Percentiles rank a stretch among this genome's conserved stretches.
phyloP scores from a whole-genome alignment of 2,113 vertebrate genomes.

The Ginglymostoma cirratum region DNA sequence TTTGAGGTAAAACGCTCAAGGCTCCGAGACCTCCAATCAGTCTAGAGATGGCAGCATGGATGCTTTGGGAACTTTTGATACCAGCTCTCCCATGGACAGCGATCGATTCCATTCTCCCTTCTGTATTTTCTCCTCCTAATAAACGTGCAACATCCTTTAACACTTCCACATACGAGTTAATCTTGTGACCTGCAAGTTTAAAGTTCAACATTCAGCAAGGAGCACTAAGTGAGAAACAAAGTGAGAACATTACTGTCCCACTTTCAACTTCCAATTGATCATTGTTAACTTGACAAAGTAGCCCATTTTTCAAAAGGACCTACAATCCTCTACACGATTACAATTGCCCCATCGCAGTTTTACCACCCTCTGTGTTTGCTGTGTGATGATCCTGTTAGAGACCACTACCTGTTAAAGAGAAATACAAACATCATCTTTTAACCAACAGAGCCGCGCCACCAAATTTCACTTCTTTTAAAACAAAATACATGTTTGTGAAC shows the following conservation, averaged over 20 bases:
- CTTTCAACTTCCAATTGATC: neutral
- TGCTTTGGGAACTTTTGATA: neutral
- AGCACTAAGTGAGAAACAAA: neutral
- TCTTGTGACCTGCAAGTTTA: neutral
- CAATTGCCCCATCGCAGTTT: neutral
- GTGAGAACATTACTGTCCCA: neutral
- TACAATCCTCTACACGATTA: neutral
- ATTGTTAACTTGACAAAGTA: neutral
- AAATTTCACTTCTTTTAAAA: too few relatives aligned
- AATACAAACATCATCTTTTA: too few relatives aligned
- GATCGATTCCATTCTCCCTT: neutral
- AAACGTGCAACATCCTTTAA: neutral
- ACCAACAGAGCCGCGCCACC: too few relatives aligned
- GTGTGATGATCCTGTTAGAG: too few relatives aligned
- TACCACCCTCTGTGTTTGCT: neutral
- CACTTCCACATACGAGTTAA: neutral
- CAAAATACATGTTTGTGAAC: too few relatives aligned
- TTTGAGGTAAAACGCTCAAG: conserved; percentile 53
- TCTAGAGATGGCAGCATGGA: conserved; percentile 53
- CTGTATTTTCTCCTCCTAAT: neutral
- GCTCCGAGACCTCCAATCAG: conserved; percentile 59
- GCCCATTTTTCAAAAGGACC: neutral
- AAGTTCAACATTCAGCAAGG: neutral
- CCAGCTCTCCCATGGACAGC: neutral
- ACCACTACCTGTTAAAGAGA: too few relatives aligned